Percentiles rank a stretch among this genome's conserved stretches.
Conservation (phyloP, 92 coral and sea anemone species). For the Blastomussa wellsi region DNA sequence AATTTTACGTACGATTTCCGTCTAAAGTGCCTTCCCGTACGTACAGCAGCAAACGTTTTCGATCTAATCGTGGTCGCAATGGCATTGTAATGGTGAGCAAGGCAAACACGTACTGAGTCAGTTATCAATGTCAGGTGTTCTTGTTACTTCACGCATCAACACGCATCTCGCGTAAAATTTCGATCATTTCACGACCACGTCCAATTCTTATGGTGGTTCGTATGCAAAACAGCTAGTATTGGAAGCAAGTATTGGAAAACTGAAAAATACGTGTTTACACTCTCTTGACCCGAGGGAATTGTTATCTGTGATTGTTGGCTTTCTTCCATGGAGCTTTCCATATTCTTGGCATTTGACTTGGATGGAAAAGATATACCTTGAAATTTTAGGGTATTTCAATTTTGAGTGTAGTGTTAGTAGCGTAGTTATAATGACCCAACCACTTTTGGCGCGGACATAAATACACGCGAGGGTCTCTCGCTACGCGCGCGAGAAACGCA, state of each 20-base stretch:
- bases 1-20: not conserved
- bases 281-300: not conserved
- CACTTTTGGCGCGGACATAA: not conserved
- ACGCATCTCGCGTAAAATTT: not conserved
- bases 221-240: constrained; percentile 8
- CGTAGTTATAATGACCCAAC: not conserved
- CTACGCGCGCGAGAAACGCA: not conserved
- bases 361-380: not conserved
- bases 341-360: not conserved
- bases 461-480: not conserved
- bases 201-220: not conserved
- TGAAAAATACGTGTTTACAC: not conserved
- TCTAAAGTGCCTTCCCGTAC: not conserved
- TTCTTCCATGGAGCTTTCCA: not conserved
- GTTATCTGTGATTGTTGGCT: not conserved
- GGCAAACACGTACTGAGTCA: too few species aligned
- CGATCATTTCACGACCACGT: not conserved
- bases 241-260: not conserved
- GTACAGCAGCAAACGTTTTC: not conserved
- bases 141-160: not conserved
- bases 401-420: not conserved
- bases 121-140: not conserved
- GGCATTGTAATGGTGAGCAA: not conserved
- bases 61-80: not conserved
- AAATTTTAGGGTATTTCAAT: not conserved